A percentile compares a stretch with the other conserved stretches of the same genome.
phyloP scores from a whole-genome alignment of 2,797 vertebrate species.

The Crax fasciolata region DNA sequence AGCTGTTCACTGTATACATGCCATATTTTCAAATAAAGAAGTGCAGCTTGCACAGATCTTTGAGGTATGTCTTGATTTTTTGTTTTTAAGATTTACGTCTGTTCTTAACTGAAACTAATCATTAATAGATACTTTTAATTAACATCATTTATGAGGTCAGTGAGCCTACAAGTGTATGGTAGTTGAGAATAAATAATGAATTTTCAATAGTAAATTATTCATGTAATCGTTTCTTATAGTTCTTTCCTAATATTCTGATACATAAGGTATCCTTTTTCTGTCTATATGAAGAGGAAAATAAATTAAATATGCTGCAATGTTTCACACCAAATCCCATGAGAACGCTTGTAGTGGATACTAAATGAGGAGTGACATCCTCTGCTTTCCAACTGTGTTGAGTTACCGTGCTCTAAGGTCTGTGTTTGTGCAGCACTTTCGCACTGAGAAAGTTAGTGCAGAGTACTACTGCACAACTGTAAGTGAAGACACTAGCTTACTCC shows the following conservation, averaged over 20 bases:
- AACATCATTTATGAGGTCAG: background rate
- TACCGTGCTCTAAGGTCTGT: background rate
- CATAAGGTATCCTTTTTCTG: background rate
- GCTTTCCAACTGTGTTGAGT: background rate
- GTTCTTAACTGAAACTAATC: background rate
- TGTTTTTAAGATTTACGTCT: background rate
- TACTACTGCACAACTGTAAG: background rate
- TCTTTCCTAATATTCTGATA: background rate
- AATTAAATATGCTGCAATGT: background rate
- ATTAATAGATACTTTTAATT: background rate
- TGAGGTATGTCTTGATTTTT: slow-evolving; percentile 86
- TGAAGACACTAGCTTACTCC: background rate
- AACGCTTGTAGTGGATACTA: background rate
- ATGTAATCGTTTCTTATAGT: background rate
- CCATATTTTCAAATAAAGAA: slow-evolving; percentile 99
- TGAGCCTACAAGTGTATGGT: background rate
- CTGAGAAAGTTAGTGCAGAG: background rate
- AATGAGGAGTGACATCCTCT: background rate
- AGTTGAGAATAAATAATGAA: background rate
- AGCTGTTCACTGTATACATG: slow-evolving; percentile 98
- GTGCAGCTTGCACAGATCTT: slow-evolving; percentile 99
- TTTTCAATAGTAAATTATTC: background rate
- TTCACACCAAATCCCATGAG: background rate
- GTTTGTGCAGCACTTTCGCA: background rate
- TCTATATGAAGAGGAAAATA: background rate